These are phyloP conservation scores for Pteropus alecto DNA, from an alignment of 2,113 vertebrate species.

Conservation along the genomic window DNA sequence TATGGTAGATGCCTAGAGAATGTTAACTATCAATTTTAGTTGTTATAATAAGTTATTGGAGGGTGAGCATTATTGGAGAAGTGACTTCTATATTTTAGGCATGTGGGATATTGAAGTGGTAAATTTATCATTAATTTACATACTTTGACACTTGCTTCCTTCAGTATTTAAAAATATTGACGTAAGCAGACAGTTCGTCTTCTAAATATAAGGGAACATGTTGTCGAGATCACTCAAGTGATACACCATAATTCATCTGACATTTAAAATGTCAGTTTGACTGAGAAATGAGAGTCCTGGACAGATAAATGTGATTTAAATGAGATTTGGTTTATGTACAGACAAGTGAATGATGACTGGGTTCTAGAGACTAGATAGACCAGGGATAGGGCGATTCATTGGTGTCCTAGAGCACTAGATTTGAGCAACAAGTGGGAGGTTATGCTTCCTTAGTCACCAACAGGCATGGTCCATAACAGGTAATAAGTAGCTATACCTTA, in stretches of 20 bases:
- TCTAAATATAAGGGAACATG: constrained; percentile 17
- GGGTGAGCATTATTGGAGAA: neutral
- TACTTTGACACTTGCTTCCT: neutral
- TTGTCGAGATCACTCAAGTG: constrained; percentile 48
- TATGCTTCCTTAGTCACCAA: neutral
- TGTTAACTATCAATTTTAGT: neutral
- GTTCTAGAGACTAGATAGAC: neutral
- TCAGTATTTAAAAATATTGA: constrained; percentile 53
- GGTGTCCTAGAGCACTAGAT: neutral
- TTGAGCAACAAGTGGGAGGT: neutral
- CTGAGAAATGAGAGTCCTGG: constrained; percentile 42
- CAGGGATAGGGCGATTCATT: neutral
- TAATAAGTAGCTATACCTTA: neutral
- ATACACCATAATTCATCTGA: constrained; percentile 51
- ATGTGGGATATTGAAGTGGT: neutral
- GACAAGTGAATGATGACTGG: neutral
- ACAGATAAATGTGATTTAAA: constrained; percentile 10
- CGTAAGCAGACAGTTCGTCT: constrained; percentile 22
- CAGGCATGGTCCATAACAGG: neutral
- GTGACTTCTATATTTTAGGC: neutral
- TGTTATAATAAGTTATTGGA: neutral
- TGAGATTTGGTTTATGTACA: constrained; percentile 17
- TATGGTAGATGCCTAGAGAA: neutral
- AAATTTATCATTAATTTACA: constrained; percentile 44
- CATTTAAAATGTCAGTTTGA: constrained; percentile 57